phyloP scores from a whole-genome alignment of 2,113 vertebrate genomes.

The Oenanthe oenanthe region DNA sequence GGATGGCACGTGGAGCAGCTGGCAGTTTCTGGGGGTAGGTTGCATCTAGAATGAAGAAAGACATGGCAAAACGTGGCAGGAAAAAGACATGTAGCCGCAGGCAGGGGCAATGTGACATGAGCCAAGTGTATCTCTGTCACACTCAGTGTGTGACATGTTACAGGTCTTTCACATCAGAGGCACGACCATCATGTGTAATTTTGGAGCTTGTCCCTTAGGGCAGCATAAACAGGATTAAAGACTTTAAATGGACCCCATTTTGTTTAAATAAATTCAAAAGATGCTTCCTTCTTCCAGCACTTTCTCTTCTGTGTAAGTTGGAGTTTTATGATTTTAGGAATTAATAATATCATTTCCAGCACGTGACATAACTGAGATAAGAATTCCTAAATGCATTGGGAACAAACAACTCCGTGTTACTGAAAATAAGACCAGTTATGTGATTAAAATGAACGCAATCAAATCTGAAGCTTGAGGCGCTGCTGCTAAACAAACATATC shows the following conservation, averaged over 20 bases:
- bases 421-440: constrained; percentile 60
- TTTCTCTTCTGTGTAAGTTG: neutral
- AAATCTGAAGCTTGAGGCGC: constrained; percentile 19
- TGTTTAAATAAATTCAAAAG: neutral
- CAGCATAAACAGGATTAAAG: neutral
- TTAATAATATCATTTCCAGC: neutral
- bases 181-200: neutral
- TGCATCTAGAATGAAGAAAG: neutral
- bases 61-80: neutral
- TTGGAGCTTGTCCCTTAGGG: neutral
- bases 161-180: neutral
- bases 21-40: neutral
- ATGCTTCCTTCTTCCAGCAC: neutral
- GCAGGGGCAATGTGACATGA: neutral
- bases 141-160: neutral
- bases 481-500: constrained; percentile 56
- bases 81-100: neutral
- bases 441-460: constrained; percentile 65
- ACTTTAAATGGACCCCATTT: neutral
- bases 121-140: neutral
- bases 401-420: constrained; percentile 37
- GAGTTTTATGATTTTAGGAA: neutral
- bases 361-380: neutral
- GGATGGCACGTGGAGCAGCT: neutral
- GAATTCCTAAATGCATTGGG: constrained; percentile 44